phyloP scores from a whole-genome alignment of 2,797 vertebrate genomes.

The Spea hammondii region DNA sequence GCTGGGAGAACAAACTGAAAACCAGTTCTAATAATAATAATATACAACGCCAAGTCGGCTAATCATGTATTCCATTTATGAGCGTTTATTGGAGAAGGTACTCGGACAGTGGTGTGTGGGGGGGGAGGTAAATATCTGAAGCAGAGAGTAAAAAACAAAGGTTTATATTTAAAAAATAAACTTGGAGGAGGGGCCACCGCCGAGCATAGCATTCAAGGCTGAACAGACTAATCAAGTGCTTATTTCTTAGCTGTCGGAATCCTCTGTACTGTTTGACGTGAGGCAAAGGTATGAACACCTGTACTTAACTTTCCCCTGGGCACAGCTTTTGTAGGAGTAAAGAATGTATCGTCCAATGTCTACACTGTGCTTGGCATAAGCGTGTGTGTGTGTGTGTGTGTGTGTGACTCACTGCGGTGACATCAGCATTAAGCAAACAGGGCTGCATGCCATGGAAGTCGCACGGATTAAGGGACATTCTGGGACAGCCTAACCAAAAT shows the following conservation, averaged over 20 bases:
- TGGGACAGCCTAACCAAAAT: no score
- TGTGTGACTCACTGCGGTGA: slow-evolving; percentile 1
- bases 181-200: background rate
- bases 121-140: no score
- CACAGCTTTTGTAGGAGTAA: slow-evolving; percentile 1
- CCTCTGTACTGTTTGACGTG: background rate
- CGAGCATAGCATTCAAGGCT: background rate
- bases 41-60: no score
- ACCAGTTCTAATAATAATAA: no score
- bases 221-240: background rate
- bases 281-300: background rate
- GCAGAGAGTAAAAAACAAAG: background rate
- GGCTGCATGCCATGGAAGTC: background rate
- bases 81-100: no score
- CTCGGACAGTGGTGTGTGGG: no score
- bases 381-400: no score
- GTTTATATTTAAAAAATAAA: background rate
- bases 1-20: no score
- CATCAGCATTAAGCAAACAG: slow-evolving; percentile 18
- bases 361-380: slow-evolving; percentile 9
- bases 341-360: slow-evolving; percentile 11
- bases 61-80: no score
- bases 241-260: background rate
- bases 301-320: background rate
- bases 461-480: background rate